Evolutionary conservation across 2,113 vertebrate species (phyloP), one percentile per base, ranked within the genome.

Genomic region (Notarius quadriscutis): DNA sequence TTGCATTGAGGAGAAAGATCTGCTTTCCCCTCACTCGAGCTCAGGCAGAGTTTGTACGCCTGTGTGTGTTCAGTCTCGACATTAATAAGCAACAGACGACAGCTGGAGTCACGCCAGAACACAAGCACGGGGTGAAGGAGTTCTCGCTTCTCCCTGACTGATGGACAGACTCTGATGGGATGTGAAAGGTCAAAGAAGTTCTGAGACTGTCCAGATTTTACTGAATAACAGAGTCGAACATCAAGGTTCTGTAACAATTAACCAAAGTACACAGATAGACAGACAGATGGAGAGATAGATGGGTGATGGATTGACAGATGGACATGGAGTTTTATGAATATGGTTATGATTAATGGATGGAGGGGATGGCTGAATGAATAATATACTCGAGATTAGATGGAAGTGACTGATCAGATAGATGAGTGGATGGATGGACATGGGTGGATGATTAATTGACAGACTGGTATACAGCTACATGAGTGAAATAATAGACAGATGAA

Each of bases 51-150:
- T 57, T 6, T 80, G 55, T 80, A 7, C n/a, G 51, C 57, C 53
- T 80, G 53, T 58, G 83, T 79, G 74, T 62, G 27, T 50, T 53
- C 57, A 30, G 41, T 78, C 27, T 71, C 55, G 1, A 30, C 17
- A 20, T 74, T 90, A 90, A 90, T 88, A 90, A 81, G 63, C 58
- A 87, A 15, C 87, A 88, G 87, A 72, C 77, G 65, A n/a, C 50
- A 85, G 57, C 83, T 50, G 65, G 18, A 77, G 83, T 89, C 86
- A 85, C 10, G 9, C 50, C 67, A 74, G 77, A 63, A 58, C 67
- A 81, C 34, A 10, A 62, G 79, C 6, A 17, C 4, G 41, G 55
- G 67, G 65, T 81, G 87, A 88, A 74, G 25, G 79, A 74, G 86
- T 87, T 87, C 79, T 82, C 22, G 14, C 30, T 27, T 81, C 86